phyloP scores from a whole-genome alignment of 2,113 vertebrate genomes.

The Tyto alba region DNA sequence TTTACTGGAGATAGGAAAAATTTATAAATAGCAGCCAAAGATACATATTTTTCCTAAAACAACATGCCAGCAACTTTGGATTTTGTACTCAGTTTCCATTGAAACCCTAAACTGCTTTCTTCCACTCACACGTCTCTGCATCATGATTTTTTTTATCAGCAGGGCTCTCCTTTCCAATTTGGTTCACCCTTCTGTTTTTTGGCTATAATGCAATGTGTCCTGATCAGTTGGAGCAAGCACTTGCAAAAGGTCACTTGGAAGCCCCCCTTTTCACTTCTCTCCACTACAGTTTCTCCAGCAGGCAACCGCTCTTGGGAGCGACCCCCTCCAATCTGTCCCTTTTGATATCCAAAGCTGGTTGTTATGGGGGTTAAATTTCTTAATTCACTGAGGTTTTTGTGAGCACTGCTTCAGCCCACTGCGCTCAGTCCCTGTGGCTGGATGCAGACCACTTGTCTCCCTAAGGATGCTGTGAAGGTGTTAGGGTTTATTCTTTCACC shows the following conservation, averaged over 20 bases:
- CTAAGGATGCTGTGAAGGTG: not conserved
- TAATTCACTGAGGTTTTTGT: not conserved
- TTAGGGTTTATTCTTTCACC: not conserved
- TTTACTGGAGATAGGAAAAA: not conserved
- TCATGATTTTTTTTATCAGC: not conserved
- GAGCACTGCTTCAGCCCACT: not conserved
- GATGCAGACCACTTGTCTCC: not conserved
- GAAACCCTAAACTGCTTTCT: not conserved
- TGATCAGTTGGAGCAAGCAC: not conserved
- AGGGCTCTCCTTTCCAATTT: not conserved
- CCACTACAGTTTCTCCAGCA: not conserved
- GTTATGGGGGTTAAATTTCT: slow-evolving; percentile 22
- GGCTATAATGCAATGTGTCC: not conserved
- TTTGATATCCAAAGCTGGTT: slow-evolving; percentile 27
- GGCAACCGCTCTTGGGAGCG: not conserved
- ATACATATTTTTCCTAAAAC: not conserved
- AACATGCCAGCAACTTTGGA: not conserved
- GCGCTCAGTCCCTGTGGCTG: not conserved
- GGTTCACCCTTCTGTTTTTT: not conserved
- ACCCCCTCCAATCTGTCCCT: slow-evolving; percentile 4
- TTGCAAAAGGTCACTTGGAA: slow-evolving; percentile 11
- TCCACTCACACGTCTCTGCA: not conserved
- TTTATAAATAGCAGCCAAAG: not conserved
- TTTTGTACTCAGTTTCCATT: not conserved
- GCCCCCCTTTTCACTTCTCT: not conserved